Conservation (phyloP, 2,888 invertebrate species). For the Dynastes hyllus region DNA sequence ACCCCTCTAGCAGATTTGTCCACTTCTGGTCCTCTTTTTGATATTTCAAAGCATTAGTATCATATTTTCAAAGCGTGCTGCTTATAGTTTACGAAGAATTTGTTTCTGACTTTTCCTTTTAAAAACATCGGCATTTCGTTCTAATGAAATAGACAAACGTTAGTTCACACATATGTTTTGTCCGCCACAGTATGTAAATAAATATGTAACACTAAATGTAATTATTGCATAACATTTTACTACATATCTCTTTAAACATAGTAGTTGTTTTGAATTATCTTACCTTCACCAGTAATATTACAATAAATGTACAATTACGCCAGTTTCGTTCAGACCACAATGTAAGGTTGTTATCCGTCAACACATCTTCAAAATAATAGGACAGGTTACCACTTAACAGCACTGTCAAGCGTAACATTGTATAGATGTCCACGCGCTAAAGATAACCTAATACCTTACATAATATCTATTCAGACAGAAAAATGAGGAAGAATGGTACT, state of each 20-base stretch:
- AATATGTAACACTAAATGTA: too few species aligned
- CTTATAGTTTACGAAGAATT: too few species aligned
- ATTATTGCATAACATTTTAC: too few species aligned
- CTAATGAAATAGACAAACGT: too few species aligned
- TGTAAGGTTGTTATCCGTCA: conserved; percentile 13
- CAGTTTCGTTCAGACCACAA: conserved; percentile 6
- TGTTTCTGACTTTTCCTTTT: too few species aligned
- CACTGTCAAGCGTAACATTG: not conserved
- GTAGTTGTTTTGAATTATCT: not conserved
- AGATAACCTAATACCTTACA: not conserved
- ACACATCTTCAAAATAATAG: conserved; percentile 34
- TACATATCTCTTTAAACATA: not conserved
- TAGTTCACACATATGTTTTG: too few species aligned
- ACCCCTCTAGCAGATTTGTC: too few species aligned
- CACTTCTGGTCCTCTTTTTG: too few species aligned
- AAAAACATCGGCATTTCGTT: too few species aligned
- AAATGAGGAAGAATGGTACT: not conserved
- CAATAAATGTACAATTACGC: conserved; percentile 28
- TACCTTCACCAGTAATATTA: conserved; percentile 3
- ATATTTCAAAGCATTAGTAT: too few species aligned
- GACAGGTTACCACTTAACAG: conserved; percentile 21
- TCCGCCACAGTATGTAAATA: too few species aligned
- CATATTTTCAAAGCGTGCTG: too few species aligned
- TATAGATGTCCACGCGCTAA: not conserved
- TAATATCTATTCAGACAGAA: not conserved